Base-by-base conservation (phyloP, 2,797 vertebrate species). In the Girardinus metallicus region DNA sequence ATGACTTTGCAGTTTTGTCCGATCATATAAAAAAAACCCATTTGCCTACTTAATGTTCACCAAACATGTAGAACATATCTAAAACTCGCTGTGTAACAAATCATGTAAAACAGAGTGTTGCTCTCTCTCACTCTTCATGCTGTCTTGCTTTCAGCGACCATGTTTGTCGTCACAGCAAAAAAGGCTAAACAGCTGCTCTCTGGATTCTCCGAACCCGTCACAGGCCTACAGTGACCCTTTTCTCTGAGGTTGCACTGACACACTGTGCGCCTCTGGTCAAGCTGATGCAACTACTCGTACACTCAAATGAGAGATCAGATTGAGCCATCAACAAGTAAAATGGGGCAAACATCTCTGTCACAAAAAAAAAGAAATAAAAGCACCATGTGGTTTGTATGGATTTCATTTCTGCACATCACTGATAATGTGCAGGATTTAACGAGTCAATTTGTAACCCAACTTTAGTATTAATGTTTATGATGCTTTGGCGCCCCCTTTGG, bases 401-500 rank as follows among this genome's bases (percentile, higher is more conserved):
- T 41, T 13, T 70, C 11, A 70, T 70, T 34, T 70, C 39, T 41
- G 39, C 66, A 70, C 23, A 12, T 70, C 36, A 8, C 23, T 64
- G 55, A 26, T 4, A 21, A 11, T 39, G 23, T 12, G 31, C 46
- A 39, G 21, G 15, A 13, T 78, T 53, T 75, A 29, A 57, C n/a
- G 1, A 79, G 57, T 11, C 46, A 55, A n/a, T 75, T 41, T 23
- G 64, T 64, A 16, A 49, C 18, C 1, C 46, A 1, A 41, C n/a
- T 15, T 0, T 7, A 16, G 13, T 23, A 15, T 36, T 12, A 71
- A 74, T 0, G 55, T 75, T 46, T 85, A 9, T 81, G 36, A 76
- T 83, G 62, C 76, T 74, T 2, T 91, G 64, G 90, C 84, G 90
- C 94, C 94, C 85, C 89, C 94, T 78, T 77, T 88, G 92, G 95